Evolutionary conservation across 2,113 vertebrate genomes (phyloP), one percentile per base, ranked within the genome.

Genomic region (Archocentrus centrarchus): DNA sequence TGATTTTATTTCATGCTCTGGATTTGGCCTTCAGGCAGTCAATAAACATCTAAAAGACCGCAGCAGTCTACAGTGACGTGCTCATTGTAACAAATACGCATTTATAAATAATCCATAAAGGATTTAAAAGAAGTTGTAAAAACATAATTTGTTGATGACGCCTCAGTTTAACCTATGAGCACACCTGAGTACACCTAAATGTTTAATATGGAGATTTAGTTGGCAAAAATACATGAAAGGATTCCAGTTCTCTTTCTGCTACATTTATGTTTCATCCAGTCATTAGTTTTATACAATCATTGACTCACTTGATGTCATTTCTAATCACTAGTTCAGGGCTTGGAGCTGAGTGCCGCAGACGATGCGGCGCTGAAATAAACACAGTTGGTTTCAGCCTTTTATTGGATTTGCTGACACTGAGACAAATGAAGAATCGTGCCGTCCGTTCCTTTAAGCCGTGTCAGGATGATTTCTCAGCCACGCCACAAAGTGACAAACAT

Each of bases 221-320:
- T 32, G 66, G 66, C 53, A 53, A n/a, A 73, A 70, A 70, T 70
- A 50, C 3, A 6, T 20, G 22, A 17, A 53, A 70, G 13, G 15
- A 70, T 24, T 70, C 22, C 41, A 50, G 64, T 27, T 70, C 47
- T 18, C 41, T 50, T 70, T 70, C 64, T 30, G 41, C 41, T 70
- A 18, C 0, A 5, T 70, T 70, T 50, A 50, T 41, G 50, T 30
- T 24, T 11, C 47, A 70, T 53, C 24, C 15, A 53, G 50, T 53
- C 66, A 50, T 70, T 50, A 50, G 44, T 18, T 30, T 70, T 44
- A 70, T 17, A 44, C 24, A 30, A 70, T 70, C 66, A 0, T 53
- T 70, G 44, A 70, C 44, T 70, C 66, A 70, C 44, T 70, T 50
- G 22, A 50, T 70, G 41, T 70, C 24, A 30, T 70, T 70, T 70